Evolutionary conservation across 1,140 invertebrate species (phyloP), one percentile per base, ranked within the genome.

Genomic region (Notospermus geniculatus): DNA sequence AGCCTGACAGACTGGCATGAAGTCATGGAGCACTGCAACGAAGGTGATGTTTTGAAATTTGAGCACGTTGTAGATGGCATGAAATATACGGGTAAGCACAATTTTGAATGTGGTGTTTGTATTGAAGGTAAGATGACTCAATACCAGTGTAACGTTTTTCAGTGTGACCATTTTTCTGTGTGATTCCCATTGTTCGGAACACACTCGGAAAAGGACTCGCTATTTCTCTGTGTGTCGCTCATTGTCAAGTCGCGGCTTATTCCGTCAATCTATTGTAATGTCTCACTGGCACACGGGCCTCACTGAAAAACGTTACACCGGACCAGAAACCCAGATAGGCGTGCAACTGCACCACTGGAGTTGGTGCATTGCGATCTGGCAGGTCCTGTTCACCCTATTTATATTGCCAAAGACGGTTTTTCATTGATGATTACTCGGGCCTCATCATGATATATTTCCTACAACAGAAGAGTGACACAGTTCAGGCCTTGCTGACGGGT

Each of bases 391-490:
- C 15, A 27, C 22, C 41, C 63, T n/a, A n/a, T n/a, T n/a, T n/a
- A n/a, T 29, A n/a, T 52, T 46, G 27, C 36, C 29, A 61, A 17
- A 15, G 46, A 62, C 9, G 63, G 54, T 27, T 50, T 57, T 65
- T 45, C 54, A 36, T 53, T 23, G 63, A 65, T 62, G 30, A 57
- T 53, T 65, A 29, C 43, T 62, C 63, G 25, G 22, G 45, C 15
- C n/a, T 41, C 11, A 39, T 27, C 27, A 52, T 27, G 17, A 50
- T 57, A 11, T 65, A 62, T 41, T 62, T 62, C 43, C 46, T 65
- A 27, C 30, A 62, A 43, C 29, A 53, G 27, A 62, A 65, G 23
- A 55, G 52, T 43, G 63, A 65, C 46, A 13, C 30, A 52, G 46
- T 56, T 30, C 28, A 36, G 13, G 57, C 54, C n/a, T 52, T 53